These are phyloP conservation scores for Nyctalus aviator DNA, from an alignment of 2,797 vertebrate species.

Conservation along the genomic window DNA sequence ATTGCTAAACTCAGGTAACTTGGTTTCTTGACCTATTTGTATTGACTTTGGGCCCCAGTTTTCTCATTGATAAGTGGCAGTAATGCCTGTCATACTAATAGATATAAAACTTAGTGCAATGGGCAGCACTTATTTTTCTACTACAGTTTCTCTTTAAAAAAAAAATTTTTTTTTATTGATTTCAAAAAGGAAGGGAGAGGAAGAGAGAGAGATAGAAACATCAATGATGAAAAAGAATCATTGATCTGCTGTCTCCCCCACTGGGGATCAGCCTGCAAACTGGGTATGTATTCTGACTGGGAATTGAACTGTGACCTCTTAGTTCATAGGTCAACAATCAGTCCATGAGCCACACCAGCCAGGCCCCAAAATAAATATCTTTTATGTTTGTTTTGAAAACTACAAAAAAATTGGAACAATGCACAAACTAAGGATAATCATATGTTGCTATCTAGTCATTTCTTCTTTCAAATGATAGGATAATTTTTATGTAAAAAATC, in stretches of 20 bases:
- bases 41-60: not conserved
- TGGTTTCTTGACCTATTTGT: conserved; percentile 5
- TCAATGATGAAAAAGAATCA: too few species aligned
- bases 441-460: not conserved
- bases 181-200: too few species aligned
- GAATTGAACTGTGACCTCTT: too few species aligned
- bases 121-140: not conserved
- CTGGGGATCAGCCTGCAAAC: too few species aligned
- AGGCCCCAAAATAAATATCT: too few species aligned
- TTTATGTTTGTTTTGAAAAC: conserved; percentile 13
- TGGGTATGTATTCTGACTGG: too few species aligned
- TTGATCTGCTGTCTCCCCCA: too few species aligned
- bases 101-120: not conserved
- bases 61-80: not conserved
- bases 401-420: not conserved
- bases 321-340: too few species aligned
- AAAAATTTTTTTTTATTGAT: too few species aligned
- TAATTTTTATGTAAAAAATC: conserved; percentile 2
- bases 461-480: conserved; percentile 27
- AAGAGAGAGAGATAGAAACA: too few species aligned
- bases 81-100: not conserved
- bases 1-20: not conserved
- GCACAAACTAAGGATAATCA: not conserved
- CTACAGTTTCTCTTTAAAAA: not conserved
- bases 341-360: too few species aligned